These are phyloP conservation scores for Phallusia fumigata DNA, from an alignment of 23 tunicate species.

Conservation along the genomic window DNA sequence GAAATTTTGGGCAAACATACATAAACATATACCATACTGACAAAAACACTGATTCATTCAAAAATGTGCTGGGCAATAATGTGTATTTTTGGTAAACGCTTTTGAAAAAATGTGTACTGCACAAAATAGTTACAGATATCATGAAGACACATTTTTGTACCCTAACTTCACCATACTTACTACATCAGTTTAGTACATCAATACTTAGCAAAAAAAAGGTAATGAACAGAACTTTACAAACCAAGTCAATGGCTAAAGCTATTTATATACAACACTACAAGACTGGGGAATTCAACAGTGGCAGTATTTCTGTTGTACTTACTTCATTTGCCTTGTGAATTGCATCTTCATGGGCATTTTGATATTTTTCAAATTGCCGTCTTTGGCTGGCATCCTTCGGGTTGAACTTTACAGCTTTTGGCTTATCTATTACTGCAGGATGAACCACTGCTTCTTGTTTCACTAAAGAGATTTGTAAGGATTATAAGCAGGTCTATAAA, in stretches of 20 bases:
- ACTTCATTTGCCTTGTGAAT: conserved; percentile 57
- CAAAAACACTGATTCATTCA: too few relatives aligned
- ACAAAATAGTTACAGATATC: too few relatives aligned
- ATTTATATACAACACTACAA: too few relatives aligned
- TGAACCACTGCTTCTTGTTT: not conserved
- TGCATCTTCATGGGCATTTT: conserved; percentile 38
- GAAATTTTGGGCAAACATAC: not conserved
- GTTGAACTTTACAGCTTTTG: conserved; percentile 14
- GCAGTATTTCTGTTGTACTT: not conserved
- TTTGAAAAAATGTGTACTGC: too few relatives aligned
- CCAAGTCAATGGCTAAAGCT: not conserved
- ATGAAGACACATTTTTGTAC: too few relatives aligned
- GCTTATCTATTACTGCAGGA: not conserved
- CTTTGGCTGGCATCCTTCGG: conserved; percentile 58
- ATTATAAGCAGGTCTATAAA: too few relatives aligned
- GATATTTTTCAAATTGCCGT: conserved; percentile 35
- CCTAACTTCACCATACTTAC: too few relatives aligned
- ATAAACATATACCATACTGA: not conserved
- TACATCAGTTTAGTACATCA: too few relatives aligned
- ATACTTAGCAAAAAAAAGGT: too few relatives aligned
- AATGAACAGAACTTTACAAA: not conserved
- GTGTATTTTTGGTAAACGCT: too few relatives aligned
- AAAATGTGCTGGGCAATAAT: too few relatives aligned
- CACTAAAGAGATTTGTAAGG: not conserved
- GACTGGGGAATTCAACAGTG: too few relatives aligned